Evolutionary conservation across 2,888 invertebrate species (phyloP).

Genomic region (Alsophila aescularia): DNA sequence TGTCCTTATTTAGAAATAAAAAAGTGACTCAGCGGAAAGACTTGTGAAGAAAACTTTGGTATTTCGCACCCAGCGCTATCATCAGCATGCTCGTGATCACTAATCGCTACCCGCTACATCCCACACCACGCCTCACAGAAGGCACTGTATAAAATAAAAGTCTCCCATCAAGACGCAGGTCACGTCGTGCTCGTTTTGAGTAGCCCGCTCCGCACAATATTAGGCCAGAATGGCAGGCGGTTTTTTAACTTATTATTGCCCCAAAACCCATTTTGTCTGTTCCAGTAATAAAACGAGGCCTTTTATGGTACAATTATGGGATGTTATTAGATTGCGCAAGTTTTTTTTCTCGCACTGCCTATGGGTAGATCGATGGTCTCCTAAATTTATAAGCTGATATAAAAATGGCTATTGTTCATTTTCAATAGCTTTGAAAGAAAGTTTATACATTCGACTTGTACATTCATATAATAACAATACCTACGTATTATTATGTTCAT

Average conservation of each 20-base stretch:
- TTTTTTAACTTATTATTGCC: constrained; percentile 74
- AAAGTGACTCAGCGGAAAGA: too few relatives aligned
- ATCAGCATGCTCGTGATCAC: too few relatives aligned
- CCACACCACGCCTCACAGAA: constrained; percentile 9
- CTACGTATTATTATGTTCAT: too few relatives aligned
- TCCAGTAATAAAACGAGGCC: constrained; percentile 51
- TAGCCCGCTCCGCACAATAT: constrained; percentile 65
- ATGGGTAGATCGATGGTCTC: constrained; percentile 4
- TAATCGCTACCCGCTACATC: constrained; percentile 9
- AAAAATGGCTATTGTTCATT: too few relatives aligned
- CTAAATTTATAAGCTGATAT: too few relatives aligned
- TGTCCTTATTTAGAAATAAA: too few relatives aligned
- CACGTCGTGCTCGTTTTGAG: constrained; percentile 73
- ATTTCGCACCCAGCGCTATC: too few relatives aligned
- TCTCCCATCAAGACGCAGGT: constrained; percentile 60
- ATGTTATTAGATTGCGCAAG: constrained; percentile 45
- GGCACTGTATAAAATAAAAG: constrained; percentile 46
- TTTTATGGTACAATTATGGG: constrained; percentile 52
- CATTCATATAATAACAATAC: too few relatives aligned
- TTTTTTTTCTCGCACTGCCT: constrained; percentile 9
- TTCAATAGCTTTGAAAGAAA: too few relatives aligned
- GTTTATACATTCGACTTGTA: too few relatives aligned
- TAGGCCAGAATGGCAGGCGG: constrained; percentile 61
- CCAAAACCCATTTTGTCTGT: constrained; percentile 68
- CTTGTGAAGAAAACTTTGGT: too few relatives aligned